phyloP scores from a whole-genome alignment of 2,113 vertebrate species.

The Ardeotis arabs region DNA sequence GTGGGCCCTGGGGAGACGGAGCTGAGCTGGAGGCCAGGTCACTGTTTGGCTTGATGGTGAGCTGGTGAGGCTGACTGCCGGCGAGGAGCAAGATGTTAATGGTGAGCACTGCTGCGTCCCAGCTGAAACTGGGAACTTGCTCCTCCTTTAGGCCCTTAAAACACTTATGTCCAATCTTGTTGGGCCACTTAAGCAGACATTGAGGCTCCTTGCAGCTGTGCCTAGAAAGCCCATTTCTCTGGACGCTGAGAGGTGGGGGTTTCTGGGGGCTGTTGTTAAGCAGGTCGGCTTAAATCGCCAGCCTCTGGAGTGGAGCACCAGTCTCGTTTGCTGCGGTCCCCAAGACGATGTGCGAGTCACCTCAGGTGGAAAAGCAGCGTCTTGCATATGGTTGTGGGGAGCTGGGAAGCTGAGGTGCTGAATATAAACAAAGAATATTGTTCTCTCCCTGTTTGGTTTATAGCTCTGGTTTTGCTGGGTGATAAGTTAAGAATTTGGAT shows the following conservation, averaged over 20 bases:
- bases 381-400: neutral
- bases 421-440: neutral
- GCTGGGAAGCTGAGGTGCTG: neutral
- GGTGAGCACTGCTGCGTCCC: neutral
- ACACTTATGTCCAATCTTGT: fast-evolving
- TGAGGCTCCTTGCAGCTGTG: neutral
- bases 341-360: neutral
- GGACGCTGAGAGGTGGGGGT: neutral
- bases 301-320: neutral
- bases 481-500: constrained; percentile 28
- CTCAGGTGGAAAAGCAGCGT: neutral
- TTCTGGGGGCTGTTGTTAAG: neutral
- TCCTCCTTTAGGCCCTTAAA: neutral
- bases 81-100: neutral
- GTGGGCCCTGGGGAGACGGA: neutral
- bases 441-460: neutral
- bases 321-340: neutral
- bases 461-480: neutral
- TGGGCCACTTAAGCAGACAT: neutral
- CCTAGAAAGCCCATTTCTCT: neutral
- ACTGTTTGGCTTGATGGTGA: neutral
- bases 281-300: neutral
- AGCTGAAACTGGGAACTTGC: neutral
- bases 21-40: neutral
- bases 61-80: neutral